These are phyloP conservation scores for Acanthurus leucopareius DNA, from an alignment of 2,797 vertebrate species.

Conservation along the genomic window DNA sequence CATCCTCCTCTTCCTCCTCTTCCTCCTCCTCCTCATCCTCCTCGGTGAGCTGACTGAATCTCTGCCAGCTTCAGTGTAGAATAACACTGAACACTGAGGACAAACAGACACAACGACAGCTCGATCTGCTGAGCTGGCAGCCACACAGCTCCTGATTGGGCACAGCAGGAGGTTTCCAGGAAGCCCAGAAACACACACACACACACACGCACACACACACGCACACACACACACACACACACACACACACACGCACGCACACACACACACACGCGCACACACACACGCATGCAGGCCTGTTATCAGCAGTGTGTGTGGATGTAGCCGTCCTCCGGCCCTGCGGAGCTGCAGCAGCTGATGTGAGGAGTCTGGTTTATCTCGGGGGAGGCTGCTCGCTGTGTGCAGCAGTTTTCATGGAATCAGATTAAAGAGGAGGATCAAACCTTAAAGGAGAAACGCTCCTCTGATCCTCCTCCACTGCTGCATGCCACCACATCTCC, in stretches of 20 bases:
- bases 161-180: conserved; percentile 65
- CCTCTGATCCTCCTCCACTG: conserved; percentile 13
- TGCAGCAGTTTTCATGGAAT: conserved; percentile 27
- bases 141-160: conserved; percentile 48
- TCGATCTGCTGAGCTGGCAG: conserved; percentile 52
- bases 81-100: conserved; percentile 17
- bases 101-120: not conserved
- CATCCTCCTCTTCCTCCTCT: too few relatives aligned
- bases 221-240: conserved; percentile 1
- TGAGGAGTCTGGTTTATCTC: conserved; percentile 12
- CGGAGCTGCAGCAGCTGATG: not conserved
- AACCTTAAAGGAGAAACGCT: conserved; percentile 12
- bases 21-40: too few relatives aligned
- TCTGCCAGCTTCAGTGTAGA: not conserved
- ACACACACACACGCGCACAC: too few relatives aligned
- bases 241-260: too few relatives aligned
- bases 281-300: not conserved
- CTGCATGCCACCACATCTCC: not conserved
- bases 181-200: conserved; percentile 36
- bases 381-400: conserved; percentile 1
- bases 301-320: not conserved
- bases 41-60: not conserved
- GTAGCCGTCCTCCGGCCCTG: conserved; percentile 8
- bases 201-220: conserved; percentile 13
- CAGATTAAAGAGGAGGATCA: conserved; percentile 25